Evolutionary conservation across 1,140 invertebrate genomes (phyloP).

Genomic region (Megalopta genalis): DNA sequence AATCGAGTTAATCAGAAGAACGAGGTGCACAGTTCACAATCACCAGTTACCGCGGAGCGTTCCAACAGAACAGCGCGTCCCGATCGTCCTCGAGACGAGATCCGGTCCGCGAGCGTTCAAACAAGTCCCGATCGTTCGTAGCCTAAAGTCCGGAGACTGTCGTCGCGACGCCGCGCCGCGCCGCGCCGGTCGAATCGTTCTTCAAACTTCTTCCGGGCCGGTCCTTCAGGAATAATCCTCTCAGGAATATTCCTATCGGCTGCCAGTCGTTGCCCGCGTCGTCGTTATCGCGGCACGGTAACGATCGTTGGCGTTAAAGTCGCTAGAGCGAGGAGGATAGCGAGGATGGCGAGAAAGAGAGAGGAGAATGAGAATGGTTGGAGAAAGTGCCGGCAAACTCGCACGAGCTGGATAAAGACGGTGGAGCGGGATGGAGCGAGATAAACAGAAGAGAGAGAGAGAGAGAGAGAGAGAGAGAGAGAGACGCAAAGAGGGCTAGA

Average conservation of each 20-base stretch:
- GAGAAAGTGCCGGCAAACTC: constrained; percentile 11
- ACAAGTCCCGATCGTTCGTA: too few relatives aligned
- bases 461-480: neutral
- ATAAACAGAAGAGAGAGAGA: constrained; percentile 1
- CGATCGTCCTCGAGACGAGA: too few relatives aligned
- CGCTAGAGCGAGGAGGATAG: constrained; percentile 34
- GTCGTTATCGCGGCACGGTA: constrained; percentile 61
- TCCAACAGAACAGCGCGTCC: too few relatives aligned
- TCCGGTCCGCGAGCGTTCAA: too few relatives aligned
- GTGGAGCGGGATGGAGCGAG: constrained; percentile 25
- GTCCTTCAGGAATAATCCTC: constrained; percentile 56
- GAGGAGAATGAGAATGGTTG: neutral
- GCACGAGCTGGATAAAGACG: constrained; percentile 19
- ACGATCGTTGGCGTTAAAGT: constrained; percentile 65
- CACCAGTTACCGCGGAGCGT: too few relatives aligned
- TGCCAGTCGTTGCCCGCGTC: constrained; percentile 55
- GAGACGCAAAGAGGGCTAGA: too few relatives aligned
- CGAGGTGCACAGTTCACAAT: too few relatives aligned
- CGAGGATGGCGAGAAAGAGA: neutral
- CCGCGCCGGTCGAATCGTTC: too few relatives aligned
- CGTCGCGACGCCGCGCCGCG: neutral
- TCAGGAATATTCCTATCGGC: constrained; percentile 58
- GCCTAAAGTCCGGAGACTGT: neutral
- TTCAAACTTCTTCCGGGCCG: constrained; percentile 40
- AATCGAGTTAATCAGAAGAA: too few relatives aligned